phyloP scores from a whole-genome alignment of 2,113 vertebrate species.

The Hymenochirus boettgeri region DNA sequence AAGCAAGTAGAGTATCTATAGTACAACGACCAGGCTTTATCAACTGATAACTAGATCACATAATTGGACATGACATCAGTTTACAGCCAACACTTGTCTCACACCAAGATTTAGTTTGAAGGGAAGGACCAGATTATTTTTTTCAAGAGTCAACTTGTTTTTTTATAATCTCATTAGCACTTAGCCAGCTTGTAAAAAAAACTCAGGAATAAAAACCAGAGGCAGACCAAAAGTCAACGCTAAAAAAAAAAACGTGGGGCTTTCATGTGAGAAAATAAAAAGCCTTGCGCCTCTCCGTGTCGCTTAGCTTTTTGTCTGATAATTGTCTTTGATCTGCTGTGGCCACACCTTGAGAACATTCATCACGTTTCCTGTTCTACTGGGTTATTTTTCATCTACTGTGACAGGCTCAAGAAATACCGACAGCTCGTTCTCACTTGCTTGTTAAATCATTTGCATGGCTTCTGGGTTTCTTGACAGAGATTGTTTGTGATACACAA shows the following conservation, averaged over 20 bases:
- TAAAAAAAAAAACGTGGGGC: background rate
- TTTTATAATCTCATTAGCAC: conserved; percentile 28
- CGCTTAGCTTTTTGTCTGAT: background rate
- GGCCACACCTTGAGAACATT: background rate
- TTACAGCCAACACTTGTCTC: conserved; percentile 31
- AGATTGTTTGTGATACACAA: too few relatives aligned
- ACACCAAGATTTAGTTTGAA: conserved; percentile 16
- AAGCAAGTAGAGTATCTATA: conserved; percentile 16
- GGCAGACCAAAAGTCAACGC: conserved; percentile 1
- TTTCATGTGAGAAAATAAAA: conserved; percentile 6
- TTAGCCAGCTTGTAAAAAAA: conserved; percentile 18
- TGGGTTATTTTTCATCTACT: background rate
- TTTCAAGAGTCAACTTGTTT: conserved; percentile 32
- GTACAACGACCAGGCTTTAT: background rate
- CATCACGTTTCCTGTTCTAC: background rate
- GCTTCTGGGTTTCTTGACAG: too few relatives aligned
- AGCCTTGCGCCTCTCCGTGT: too few relatives aligned
- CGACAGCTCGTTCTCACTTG: background rate
- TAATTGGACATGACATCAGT: conserved; percentile 39
- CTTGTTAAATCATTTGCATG: too few relatives aligned
- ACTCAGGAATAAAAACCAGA: conserved; percentile 3
- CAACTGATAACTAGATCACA: conserved; percentile 15
- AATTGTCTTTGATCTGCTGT: background rate
- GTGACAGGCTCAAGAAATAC: background rate
- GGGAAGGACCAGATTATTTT: conserved; percentile 15